Base-by-base conservation (phyloP, 2,888 invertebrate species). In the Tinea semifulvella region DNA sequence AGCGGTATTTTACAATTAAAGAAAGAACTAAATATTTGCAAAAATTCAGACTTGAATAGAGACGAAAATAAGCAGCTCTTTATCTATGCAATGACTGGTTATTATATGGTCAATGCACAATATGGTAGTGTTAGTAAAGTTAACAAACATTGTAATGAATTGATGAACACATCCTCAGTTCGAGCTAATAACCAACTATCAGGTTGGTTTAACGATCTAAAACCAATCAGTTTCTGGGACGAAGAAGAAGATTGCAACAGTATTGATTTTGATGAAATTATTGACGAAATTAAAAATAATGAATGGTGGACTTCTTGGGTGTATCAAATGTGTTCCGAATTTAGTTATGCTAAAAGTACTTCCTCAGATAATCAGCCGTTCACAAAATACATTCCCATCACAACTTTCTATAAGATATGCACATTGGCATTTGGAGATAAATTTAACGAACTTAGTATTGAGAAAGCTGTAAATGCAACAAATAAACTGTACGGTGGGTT, bases 271-370 rank as follows among this genome's bases (percentile, higher is more conserved):
- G 58, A 69, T 43, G 52, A 52, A 13, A 57, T 68, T 55, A 58
- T 76, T 11, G 53, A 63, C 44, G 45, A 48, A 14, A 57, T 64
- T 42, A 60, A 55, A 40, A 47, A 55, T 3, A 46, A 56, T 16
- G 60, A 64, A 45, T 60, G 56, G 59, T 47, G 49, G n/a, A 52
- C 56, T 1, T 56, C 71, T 7, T 91, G 91, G 91, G 71, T 68
- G 1, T 90, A 89, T 59, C 91, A 91, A 65, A 89, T 88, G 0
- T 92, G 92, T 63, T 87, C 86, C 2, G 91, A 92, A 66, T 91
- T 88, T 57, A 89, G 90, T 19, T 91, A 85, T 58, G 91, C 81
- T 59, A 89, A 88, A 61, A 87, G 86, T 1, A 82, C 88, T 0
- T 81, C 81, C 49, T 83, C 83, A 1, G 55, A 65, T 3, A 62